Conservation (phyloP, 2,797 vertebrate genomes). For the Sebastes itinus region DNA sequence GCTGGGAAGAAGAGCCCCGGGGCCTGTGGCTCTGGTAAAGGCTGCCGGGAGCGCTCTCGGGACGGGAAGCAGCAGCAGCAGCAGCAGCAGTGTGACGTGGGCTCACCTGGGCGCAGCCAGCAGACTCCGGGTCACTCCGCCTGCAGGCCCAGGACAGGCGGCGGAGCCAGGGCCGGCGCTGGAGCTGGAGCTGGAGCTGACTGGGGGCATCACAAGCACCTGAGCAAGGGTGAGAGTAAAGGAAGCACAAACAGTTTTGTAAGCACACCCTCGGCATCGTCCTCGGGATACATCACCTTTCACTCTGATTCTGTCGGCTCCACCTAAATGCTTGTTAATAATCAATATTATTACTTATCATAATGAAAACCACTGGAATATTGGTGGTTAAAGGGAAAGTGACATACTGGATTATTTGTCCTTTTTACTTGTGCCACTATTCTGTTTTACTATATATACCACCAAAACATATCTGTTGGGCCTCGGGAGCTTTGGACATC, state of each 20-base stretch:
- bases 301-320: conserved; percentile 89
- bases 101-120: conserved; percentile 51
- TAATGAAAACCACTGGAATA: conserved; percentile 29
- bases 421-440: conserved; percentile 54
- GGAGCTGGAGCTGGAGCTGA: conserved; percentile 36
- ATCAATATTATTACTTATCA: conserved; percentile 41
- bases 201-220: conserved; percentile 80
- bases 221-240: conserved; percentile 78
- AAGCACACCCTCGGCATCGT: conserved; percentile 85
- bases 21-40: conserved; percentile 55
- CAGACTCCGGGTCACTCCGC: conserved; percentile 53
- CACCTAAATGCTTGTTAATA: conserved; percentile 68
- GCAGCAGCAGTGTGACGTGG: conserved; percentile 32
- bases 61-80: conserved; percentile 41
- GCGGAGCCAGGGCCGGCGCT: conserved; percentile 34
- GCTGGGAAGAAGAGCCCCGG: conserved; percentile 44
- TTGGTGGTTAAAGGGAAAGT: conserved; percentile 14
- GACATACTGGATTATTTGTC: conserved; percentile 23
- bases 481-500: conserved; percentile 41
- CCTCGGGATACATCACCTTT: conserved; percentile 88
- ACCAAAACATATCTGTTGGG: conserved; percentile 31
- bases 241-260: conserved; percentile 91
- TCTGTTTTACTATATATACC: conserved; percentile 40
- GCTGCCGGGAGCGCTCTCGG: conserved; percentile 46
- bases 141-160: conserved; percentile 70